Evolutionary conservation across 1,140 invertebrate species (phyloP).

Genomic region (Lordiphosa stackelbergi): DNA sequence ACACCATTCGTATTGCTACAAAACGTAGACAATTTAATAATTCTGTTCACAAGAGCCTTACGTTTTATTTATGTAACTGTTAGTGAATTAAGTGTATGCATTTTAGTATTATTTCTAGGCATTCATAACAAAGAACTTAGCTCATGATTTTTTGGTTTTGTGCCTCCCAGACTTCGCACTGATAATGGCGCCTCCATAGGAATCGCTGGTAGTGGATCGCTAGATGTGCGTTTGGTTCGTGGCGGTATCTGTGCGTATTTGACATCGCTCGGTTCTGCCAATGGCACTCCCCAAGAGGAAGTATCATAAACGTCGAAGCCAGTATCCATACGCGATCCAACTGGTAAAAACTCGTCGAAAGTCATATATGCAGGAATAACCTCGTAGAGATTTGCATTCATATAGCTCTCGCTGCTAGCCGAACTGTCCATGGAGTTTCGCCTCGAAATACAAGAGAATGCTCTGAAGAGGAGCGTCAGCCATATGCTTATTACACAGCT

Average conservation of each 20-base stretch:
- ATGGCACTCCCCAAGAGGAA: neutral
- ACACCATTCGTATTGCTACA: no score
- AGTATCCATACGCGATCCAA: neutral
- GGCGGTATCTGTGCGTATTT: conserved; percentile 49
- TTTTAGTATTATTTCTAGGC: neutral
- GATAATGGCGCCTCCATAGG: conserved; percentile 16
- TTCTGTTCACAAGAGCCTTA: conserved; percentile 12
- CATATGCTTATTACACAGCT: neutral
- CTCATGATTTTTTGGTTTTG: conserved; percentile 1
- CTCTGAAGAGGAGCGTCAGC: conserved; percentile 9
- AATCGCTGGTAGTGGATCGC: conserved; percentile 50
- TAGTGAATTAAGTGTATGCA: neutral
- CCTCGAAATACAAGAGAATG: conserved; percentile 15
- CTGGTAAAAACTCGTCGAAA: conserved; percentile 27
- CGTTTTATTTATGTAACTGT: neutral
- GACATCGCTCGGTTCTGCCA: conserved; percentile 19
- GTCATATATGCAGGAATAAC: conserved; percentile 51
- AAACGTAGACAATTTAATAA: no score
- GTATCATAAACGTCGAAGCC: conserved; percentile 14
- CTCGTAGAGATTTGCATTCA: conserved; percentile 55
- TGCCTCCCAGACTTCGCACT: conserved; percentile 1
- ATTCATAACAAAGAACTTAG: conserved; percentile 4
- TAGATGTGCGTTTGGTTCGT: conserved; percentile 49
- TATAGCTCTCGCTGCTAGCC: conserved; percentile 55
- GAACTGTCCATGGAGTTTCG: conserved; percentile 39